Evolutionary conservation across 2,113 vertebrate species (phyloP), one percentile per base, ranked within the genome.

Genomic region (Chaenogobius annularis): DNA sequence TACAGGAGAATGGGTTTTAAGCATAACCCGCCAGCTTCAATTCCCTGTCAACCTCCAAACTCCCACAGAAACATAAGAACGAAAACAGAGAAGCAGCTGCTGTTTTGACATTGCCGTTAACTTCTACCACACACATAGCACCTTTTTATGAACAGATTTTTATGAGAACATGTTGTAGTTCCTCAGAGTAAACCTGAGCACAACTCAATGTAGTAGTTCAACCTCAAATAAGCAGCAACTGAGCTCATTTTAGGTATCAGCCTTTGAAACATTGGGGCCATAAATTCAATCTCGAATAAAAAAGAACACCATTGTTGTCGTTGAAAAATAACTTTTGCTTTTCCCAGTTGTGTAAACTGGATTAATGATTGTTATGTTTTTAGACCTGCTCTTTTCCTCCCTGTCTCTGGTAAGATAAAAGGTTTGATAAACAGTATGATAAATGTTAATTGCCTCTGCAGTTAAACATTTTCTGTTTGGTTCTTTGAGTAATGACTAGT

Each of bases 341-440:
- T 22, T 17, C 15, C 4, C 22, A 7, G 40, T 52, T 74, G 54
- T 61, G 48, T 79, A 50, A 62, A 74, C 79, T 80, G 52, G 7
- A 84, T 75, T 78, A 52, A 22, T 63, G 58, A 78, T 68, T 50
- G 48, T 50, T 74, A 55, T 63, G 26, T 37, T 54, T 66, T 66
- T 66, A 26, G 40, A 78, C 75, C 8, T 5, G 37, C 37, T 87
- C 64, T 55, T 69, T 10, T 63, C 48, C 65, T 65, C 59, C 61
- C 67, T 23, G 66, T 80, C 61, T 68, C 64, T 54, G 44, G 10
- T 31, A 61, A 70, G 76, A 87, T 76, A 79, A 58, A n/a, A n/a
- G 46, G 70, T 90, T 84, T 85, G 83, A 88, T 90, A 86, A 89
- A 81, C 79, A 78, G 69, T 58, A 75, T 74, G 77, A 83, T 91